Conservation (phyloP, 2,113 vertebrate genomes). For the Colistium nudipinnis region DNA sequence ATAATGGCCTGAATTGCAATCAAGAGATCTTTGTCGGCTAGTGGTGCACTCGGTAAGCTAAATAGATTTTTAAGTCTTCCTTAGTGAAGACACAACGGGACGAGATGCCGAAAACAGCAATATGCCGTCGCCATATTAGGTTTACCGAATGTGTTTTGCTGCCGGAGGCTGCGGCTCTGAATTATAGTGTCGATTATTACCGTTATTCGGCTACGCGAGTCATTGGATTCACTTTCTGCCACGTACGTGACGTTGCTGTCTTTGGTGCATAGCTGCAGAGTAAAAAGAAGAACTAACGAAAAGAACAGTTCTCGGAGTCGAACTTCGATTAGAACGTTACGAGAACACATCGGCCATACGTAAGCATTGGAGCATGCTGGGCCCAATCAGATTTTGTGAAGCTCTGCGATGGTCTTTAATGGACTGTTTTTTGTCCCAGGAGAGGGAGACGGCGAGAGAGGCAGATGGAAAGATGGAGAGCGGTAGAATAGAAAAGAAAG, state of each 20-base stretch:
- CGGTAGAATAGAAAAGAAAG: slow-evolving; percentile 4
- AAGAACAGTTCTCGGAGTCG: slow-evolving; percentile 25
- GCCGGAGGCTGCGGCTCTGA: slow-evolving; percentile 41
- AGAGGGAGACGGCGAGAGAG: slow-evolving; percentile 29
- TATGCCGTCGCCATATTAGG: slow-evolving; percentile 21
- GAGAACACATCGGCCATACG: slow-evolving; percentile 38
- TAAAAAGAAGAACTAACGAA: not conserved
- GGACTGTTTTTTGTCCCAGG: slow-evolving; percentile 60
- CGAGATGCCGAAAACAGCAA: slow-evolving; percentile 15
- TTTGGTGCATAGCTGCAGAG: slow-evolving; percentile 1
- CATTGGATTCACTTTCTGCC: slow-evolving; percentile 4
- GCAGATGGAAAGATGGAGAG: slow-evolving; percentile 20
- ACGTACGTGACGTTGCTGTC: slow-evolving; percentile 30
- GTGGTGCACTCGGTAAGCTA: slow-evolving; percentile 32
- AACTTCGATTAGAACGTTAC: slow-evolving; percentile 49
- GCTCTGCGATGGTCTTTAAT: slow-evolving; percentile 44
- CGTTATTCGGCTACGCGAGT: slow-evolving; percentile 36
- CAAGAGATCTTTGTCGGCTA: slow-evolving; percentile 55
- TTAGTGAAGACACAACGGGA: slow-evolving; percentile 8
- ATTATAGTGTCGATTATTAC: slow-evolving; percentile 47
- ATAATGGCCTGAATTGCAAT: slow-evolving; percentile 65
- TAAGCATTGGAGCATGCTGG: slow-evolving; percentile 52
- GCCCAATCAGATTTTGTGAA: slow-evolving; percentile 52
- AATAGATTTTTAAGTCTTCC: slow-evolving; percentile 29
- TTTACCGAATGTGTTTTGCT: slow-evolving; percentile 32